Base-by-base conservation (phyloP, 2,888 invertebrate species). In the Brachyopa scutellaris region DNA sequence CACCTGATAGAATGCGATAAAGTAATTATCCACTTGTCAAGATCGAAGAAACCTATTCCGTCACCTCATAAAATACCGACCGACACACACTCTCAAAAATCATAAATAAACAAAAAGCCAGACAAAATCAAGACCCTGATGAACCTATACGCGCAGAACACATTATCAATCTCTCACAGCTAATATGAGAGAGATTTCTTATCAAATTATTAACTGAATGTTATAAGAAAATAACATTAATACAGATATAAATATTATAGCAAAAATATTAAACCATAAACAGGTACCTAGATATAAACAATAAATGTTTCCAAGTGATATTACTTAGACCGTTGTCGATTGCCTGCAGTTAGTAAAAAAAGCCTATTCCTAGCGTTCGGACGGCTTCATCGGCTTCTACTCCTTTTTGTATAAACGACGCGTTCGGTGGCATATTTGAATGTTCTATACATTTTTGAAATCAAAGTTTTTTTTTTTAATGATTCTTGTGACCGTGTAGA, bases 21-120 rank as follows among this genome's bases (percentile, higher is more conserved):
- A 78, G 59, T 66, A 19, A 66, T 78, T 72, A 51, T 26, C 57
- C 78, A 49, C 57, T 66, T 79, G 66, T 55, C 79, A 73, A 31
- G 26, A 61, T 45, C 38, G 62, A 62, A 61, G 42, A 59, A 38
- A 15, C 61, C 8, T 55, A 6, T 53, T 53, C 55, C 31, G 21
- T 26, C 57, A 53, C 45, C 36, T 36, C 40, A n/a, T n/a, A n/a
- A n/a, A 19, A 9, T 23, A 55, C 21, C 11, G 1, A 23, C 42
- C 13, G 38, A 55, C 33, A 45, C 21, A 70, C 92, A 93, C 87
- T 91, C 87, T 91, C 85, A 86, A 72, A 57, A 73, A 29, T 57
- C 42, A 53, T 40, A 66, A 73, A 66, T 62, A 40, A 70, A 31
- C 72, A 55, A 47, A 57, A 67, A 21, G n/a, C n/a, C n/a, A n/a